A percentile compares a stretch with the other conserved stretches of the same genome.
Evolutionary conservation across 2,888 invertebrate species (phyloP).

Genomic region (Cremastinae sp.): DNA sequence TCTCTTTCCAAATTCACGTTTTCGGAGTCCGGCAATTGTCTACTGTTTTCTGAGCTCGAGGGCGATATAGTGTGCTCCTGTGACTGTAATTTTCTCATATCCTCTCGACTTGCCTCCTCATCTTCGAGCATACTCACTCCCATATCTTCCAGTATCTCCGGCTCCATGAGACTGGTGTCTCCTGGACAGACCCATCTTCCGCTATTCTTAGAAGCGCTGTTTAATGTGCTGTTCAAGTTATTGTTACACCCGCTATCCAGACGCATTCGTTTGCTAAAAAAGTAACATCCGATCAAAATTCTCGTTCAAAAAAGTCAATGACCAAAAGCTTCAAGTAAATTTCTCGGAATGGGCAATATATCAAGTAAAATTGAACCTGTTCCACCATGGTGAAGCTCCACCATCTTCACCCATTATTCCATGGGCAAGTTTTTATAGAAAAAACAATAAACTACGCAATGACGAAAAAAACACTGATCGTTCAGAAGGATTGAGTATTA

Average conservation of each 20-base stretch:
- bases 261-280: constrained; percentile 73
- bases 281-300: constrained; percentile 6
- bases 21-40: constrained; percentile 62
- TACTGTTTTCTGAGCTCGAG: constrained; percentile 64
- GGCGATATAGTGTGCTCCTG: constrained; percentile 77
- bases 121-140: constrained; percentile 84
- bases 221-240: constrained; percentile 71
- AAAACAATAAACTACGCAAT: constrained; percentile 4
- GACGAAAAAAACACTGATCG: not conserved
- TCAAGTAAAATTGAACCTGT: constrained; percentile 63
- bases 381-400: constrained; percentile 64
- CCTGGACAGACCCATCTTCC: constrained; percentile 74
- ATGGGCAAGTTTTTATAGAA: not conserved
- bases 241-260: constrained; percentile 76
- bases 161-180: constrained; percentile 77
- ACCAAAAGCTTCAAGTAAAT: not conserved
- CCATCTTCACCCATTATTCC: constrained; percentile 55
- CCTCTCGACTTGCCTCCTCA: constrained; percentile 79
- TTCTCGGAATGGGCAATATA: not conserved
- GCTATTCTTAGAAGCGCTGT: constrained; percentile 67
- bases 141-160: constrained; percentile 83
- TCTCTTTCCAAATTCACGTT: constrained; percentile 65
- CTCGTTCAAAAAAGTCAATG: not conserved
- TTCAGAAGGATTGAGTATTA: not conserved
- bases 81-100: constrained; percentile 71